Percentiles rank a stretch among this genome's conserved stretches.
Evolutionary conservation across 2,888 invertebrate species (phyloP).

Genomic region (Drosophila paramelanica): DNA sequence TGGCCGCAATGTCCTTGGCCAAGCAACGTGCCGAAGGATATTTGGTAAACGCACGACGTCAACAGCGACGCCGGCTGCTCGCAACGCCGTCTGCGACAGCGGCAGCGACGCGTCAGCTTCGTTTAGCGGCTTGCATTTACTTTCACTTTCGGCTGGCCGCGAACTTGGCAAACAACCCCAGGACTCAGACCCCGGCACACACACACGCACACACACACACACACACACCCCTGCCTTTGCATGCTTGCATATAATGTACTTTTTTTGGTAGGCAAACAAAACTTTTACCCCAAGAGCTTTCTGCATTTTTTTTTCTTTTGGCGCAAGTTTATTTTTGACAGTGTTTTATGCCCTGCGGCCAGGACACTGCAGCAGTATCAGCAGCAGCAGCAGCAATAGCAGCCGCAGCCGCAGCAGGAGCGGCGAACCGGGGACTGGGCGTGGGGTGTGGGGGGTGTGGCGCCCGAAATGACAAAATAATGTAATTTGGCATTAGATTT

Average conservation of each 20-base stretch:
- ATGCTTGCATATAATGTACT: conserved; percentile 80
- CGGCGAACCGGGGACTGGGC: not conserved
- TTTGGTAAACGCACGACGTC: conserved; percentile 50
- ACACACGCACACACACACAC: not conserved
- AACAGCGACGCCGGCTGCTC: conserved; percentile 28
- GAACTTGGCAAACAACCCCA: conserved; percentile 67
- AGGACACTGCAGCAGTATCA: conserved; percentile 65
- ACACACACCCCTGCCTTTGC: conserved; percentile 17
- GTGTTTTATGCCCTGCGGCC: conserved; percentile 73
- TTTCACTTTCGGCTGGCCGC: conserved; percentile 73
- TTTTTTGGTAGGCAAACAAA: conserved; percentile 48
- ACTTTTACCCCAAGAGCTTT: conserved; percentile 78
- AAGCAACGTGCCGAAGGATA: conserved; percentile 82
- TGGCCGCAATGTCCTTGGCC: conserved; percentile 85
- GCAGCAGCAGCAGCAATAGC: conserved; percentile 23
- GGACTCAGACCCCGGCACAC: conserved; percentile 4
- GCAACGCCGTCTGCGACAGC: conserved; percentile 18
- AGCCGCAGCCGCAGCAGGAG: conserved; percentile 10
- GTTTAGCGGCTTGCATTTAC: conserved; percentile 70
- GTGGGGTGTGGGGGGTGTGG: not conserved
- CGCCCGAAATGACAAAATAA: conserved; percentile 76
- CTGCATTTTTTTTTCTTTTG: conserved; percentile 67
- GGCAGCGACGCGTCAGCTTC: conserved; percentile 48
- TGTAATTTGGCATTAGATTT: conserved; percentile 76
- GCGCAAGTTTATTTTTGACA: conserved; percentile 75